A percentile compares a stretch with the other conserved stretches of the same genome.
Evolutionary conservation across 2,113 vertebrate species (phyloP).

Genomic region (Neopipo cinnamomea): DNA sequence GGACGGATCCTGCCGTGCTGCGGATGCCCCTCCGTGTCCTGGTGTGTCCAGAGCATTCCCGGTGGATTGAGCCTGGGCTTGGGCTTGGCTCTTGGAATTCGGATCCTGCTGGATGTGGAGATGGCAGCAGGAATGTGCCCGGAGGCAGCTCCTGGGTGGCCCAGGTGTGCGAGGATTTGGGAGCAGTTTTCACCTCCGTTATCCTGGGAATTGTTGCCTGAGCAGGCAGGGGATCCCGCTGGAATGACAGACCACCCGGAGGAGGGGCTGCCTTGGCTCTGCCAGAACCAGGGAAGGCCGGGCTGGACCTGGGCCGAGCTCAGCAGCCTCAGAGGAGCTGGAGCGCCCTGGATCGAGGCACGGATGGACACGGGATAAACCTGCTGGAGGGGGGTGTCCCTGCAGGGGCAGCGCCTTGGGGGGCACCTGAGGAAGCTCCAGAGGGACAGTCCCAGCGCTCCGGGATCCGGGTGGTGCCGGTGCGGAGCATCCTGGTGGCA

Average conservation of each 20-base stretch:
- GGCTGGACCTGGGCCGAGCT: no score
- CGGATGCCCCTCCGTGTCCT: rapidly evolving
- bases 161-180: background rate
- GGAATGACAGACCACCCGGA: background rate
- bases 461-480: background rate
- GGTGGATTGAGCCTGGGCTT: no score
- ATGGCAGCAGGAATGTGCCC: background rate
- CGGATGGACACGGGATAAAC: rapidly evolving
- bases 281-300: no score
- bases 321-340: background rate
- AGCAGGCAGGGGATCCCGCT: background rate
- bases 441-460: background rate
- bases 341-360: background rate
- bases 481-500: background rate
- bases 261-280: background rate
- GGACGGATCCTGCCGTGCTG: background rate
- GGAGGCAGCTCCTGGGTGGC: background rate
- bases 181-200: rapidly evolving
- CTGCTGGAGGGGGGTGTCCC: background rate
- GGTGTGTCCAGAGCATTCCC: rapidly evolving
- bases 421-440: background rate
- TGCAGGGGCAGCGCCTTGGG: background rate
- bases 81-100: background rate
- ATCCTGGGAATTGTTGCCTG: background rate
- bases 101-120: background rate